Evolutionary conservation across 2,888 invertebrate species (phyloP), one percentile per base, ranked within the genome.

Genomic region (Cheilosia vulpina): DNA sequence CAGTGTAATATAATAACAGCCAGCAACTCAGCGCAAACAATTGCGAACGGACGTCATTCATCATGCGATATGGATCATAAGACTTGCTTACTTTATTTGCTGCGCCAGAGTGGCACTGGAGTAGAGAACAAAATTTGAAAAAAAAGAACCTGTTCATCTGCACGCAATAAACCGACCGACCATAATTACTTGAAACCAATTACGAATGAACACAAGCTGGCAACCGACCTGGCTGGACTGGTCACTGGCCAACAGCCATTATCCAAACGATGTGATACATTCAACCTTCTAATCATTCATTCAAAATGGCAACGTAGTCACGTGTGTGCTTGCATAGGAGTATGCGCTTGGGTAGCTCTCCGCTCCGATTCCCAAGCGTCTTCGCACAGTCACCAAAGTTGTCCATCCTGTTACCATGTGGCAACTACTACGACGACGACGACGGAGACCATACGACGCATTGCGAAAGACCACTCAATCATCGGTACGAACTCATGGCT

Each of bases 51-150:
- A 85, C 81, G 76, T 81, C 76, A 81, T 81, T 81, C 76, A 81
- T 85, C 85, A 85, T 81, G 66, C 81, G 81, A 85, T 85, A 85
- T 77, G 68, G 81, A 85, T 85, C 85, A 81, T 76, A 65, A 85
- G 76, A 77, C 81, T 58, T 57, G 63, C 24, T 60, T 57, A 50
- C 68, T 58, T 34, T 19, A 65, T 60, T 11, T 38, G n/a, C 47
- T 53, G 47, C 24, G 50, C 57, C 63, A 38, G 19, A 58, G 57
- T 58, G 58, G 21, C 58, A 43, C 38, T 63, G 53, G 57, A 17
- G 47, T 27, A 27, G 0, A 1, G 0, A 6, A 6, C 6, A 6
- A 27, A 7, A 27, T 9, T 9, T 0, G 1, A 9, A 31, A 31
- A 31, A 47, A 52, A 80, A n/a, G n/a, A 81, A 85, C 85, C 85